Percentiles rank a stretch among this genome's conserved stretches.
phyloP scores from a whole-genome alignment of 2,113 vertebrate species.

The Pelusios castaneus region DNA sequence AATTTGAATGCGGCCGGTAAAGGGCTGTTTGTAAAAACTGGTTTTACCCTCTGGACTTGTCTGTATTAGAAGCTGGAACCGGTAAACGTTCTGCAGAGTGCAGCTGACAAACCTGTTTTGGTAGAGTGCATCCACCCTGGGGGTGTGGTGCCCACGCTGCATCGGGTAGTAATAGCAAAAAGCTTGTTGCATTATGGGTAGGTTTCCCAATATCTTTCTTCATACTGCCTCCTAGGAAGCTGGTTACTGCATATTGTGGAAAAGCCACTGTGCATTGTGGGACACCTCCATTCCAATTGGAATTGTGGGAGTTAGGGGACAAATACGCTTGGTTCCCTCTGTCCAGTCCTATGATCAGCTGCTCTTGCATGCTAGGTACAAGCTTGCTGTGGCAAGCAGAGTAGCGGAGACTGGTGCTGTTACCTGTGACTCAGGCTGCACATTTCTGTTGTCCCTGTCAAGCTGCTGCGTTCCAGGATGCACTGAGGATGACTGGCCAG shows the following conservation, averaged over 20 bases:
- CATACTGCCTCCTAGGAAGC: rapidly evolving
- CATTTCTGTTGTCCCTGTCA: not conserved
- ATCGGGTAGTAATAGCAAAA: slow-evolving; percentile 32
- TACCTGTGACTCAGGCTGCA: not conserved
- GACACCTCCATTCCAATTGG: not conserved
- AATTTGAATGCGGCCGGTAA: not conserved
- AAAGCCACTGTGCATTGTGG: not conserved
- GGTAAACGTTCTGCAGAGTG: not conserved
- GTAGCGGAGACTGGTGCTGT: rapidly evolving
- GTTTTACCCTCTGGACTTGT: not conserved
- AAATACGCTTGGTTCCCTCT: not conserved
- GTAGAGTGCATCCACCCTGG: not conserved
- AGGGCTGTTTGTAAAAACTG: not conserved
- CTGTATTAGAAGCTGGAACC: not conserved
- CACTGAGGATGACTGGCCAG: not conserved
- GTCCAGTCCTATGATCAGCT: not conserved
- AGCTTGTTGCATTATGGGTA: slow-evolving; percentile 46
- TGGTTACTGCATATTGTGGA: not conserved
- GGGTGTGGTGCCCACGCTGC: not conserved
- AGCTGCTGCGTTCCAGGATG: rapidly evolving
- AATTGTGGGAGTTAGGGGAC: not conserved
- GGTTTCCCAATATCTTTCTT: not conserved
- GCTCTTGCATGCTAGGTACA: rapidly evolving
- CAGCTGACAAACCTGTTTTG: not conserved
- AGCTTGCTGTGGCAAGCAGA: not conserved